A percentile compares a stretch with the other conserved stretches of the same genome.
Conservation (phyloP, 1,140 invertebrate genomes). For the Drosophila obscura region DNA sequence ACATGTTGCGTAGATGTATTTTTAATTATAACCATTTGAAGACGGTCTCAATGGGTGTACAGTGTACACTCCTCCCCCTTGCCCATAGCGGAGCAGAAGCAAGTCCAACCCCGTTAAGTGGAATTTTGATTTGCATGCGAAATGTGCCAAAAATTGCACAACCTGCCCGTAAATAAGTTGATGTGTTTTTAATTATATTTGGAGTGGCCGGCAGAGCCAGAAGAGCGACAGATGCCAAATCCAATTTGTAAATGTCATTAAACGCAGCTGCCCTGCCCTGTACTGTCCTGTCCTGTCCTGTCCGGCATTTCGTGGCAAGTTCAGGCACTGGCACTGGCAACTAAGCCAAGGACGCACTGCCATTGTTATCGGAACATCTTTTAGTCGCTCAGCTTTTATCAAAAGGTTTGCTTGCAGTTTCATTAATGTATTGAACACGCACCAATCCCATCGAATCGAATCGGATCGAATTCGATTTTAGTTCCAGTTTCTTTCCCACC, state of each 20-base stretch:
- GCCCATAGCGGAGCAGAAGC: constrained; percentile 26
- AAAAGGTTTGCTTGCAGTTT: constrained; percentile 45
- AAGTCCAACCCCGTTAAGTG: constrained; percentile 42
- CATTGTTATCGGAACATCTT: constrained; percentile 61
- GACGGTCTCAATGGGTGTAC: constrained; percentile 26
- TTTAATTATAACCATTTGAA: constrained; percentile 76
- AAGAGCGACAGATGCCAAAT: constrained; percentile 22
- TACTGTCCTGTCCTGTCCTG: no score
- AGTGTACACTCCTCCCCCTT: not conserved
- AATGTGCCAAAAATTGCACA: constrained; percentile 61
- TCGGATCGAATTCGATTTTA: constrained; percentile 63
- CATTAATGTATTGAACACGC: constrained; percentile 58
- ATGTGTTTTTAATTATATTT: constrained; percentile 74
- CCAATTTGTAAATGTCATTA: constrained; percentile 63
- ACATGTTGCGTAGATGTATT: constrained; percentile 75
- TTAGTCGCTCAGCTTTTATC: constrained; percentile 43
- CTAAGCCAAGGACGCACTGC: constrained; percentile 52
- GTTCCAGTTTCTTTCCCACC: constrained; percentile 66
- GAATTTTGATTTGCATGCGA: constrained; percentile 60
- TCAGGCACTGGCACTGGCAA: constrained; percentile 32
- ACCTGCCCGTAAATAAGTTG: constrained; percentile 47
- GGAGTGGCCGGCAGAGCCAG: no score
- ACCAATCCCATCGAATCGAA: constrained; percentile 37
- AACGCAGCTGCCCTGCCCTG: constrained; percentile 45
- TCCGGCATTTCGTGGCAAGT: constrained; percentile 35